Evolutionary conservation across 1,140 invertebrate species (phyloP), one percentile per base, ranked within the genome.

Genomic region (Pachyrhynchus sulphureomaculatus): DNA sequence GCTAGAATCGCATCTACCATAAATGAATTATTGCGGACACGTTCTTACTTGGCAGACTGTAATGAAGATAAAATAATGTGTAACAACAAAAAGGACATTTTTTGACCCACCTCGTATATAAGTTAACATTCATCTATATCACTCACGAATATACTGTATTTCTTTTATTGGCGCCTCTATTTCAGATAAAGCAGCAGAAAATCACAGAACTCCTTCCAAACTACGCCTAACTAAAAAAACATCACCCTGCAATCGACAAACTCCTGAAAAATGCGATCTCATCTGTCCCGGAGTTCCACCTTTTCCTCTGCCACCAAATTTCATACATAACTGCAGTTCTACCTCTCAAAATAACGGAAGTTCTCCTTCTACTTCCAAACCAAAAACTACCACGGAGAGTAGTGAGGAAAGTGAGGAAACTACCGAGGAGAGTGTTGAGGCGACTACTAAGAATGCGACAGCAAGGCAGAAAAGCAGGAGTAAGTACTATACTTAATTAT

Each of bases 271-370:
- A 5, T 61, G 58, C 29, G 37, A 61, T 12, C 17, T 53, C 17
- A 9, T 52, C 10, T 53, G 48, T 32, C 58, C 58, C 12, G 48
- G 48, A 24, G 36, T 18, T 12, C 36, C 47, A 3, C 32, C 33
- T 17, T 13, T 44, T 4, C n/a, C 36, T 12, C 29, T 61, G 10
- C 58, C 58, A 10, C 26, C 48, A 32, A 45, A 53, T 53, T 61
- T 61, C 18, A 12, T 61, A 8, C 58, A 53, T 24, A 61, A 61
- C 18, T 61, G 48, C 29, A 61, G 37, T 13, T 34, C 24, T 4
- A 18, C 15, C 10, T 9, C 20, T 20, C 4, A 47, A n/a, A 10
- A 29, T 13, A 15, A 21, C 8, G 15, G 2, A 13, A 9, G 15
- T 13, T 17, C 39, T 8, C 2, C 52, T 20, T 18, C 36, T n/a